Evolutionary conservation across 2,888 invertebrate genomes (phyloP).

Genomic region (Monochamus alternatus): DNA sequence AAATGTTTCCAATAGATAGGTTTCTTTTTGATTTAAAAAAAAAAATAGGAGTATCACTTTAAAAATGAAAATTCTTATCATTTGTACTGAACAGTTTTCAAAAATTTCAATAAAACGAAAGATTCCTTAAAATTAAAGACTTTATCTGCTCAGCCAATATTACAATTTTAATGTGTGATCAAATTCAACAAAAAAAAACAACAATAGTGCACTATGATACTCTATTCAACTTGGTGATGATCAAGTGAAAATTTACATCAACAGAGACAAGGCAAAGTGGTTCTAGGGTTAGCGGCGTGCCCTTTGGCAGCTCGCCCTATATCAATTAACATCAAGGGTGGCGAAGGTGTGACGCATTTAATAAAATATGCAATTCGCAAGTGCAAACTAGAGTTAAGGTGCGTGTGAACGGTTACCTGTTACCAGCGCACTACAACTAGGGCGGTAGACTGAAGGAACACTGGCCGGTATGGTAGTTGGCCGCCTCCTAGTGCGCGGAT

Average conservation of each 20-base stretch:
- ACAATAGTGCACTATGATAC: no score
- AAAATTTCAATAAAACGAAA: no score
- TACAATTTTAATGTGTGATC: no score
- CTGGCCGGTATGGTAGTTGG: constrained; percentile 50
- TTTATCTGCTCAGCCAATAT: no score
- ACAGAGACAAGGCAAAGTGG: not conserved
- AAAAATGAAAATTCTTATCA: no score
- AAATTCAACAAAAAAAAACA: no score
- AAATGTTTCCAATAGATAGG: no score
- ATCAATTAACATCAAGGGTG: not conserved
- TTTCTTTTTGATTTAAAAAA: no score
- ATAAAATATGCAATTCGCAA: constrained; percentile 11
- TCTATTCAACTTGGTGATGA: not conserved
- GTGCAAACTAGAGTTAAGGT: constrained; percentile 52
- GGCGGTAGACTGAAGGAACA: constrained; percentile 60
- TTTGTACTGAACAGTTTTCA: no score
- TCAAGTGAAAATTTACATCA: not conserved
- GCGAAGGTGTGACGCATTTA: not conserved
- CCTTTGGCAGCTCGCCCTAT: not conserved
- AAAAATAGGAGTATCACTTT: no score
- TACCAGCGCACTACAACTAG: constrained; percentile 57
- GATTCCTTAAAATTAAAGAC: no score
- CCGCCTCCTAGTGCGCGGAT: constrained; percentile 59
- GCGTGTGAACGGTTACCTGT: constrained; percentile 63
- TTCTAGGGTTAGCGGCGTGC: not conserved